phyloP scores from a whole-genome alignment of 2,113 vertebrate genomes.

The Coptodon bakossiorum region DNA sequence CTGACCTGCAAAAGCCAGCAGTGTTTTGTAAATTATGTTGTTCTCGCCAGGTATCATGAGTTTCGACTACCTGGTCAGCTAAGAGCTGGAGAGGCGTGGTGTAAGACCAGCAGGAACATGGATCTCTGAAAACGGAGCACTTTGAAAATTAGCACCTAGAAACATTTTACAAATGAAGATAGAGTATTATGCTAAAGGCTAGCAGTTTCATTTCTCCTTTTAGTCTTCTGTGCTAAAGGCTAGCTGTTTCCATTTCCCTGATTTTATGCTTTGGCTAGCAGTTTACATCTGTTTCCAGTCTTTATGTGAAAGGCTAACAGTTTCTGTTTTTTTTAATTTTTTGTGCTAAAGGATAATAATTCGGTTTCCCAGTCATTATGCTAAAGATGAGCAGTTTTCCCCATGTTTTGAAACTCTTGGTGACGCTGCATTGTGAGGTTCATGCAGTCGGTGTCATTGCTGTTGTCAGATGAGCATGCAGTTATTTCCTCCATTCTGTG shows the following conservation, averaged over 20 bases:
- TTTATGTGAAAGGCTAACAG: not conserved
- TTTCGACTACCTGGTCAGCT: not conserved
- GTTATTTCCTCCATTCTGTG: not conserved
- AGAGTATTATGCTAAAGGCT: not conserved
- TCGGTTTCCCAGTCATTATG: not conserved
- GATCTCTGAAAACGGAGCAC: not conserved
- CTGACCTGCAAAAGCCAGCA: not conserved
- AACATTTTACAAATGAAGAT: not conserved
- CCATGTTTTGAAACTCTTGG: not conserved
- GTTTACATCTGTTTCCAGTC: not conserved
- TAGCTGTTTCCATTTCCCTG: not conserved
- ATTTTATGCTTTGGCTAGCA: not conserved
- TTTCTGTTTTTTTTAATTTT: not conserved
- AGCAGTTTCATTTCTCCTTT: not conserved
- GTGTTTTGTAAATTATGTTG: not conserved
- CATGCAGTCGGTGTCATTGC: not conserved
- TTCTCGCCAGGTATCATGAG: not conserved
- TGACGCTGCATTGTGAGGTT: not conserved
- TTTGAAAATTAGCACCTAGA: not conserved
- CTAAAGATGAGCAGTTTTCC: not conserved
- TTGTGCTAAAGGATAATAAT: not conserved
- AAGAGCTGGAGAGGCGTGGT: not conserved
- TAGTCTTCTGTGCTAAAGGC: not conserved
- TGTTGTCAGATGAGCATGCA: not conserved
- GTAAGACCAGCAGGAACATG: not conserved